Conservation (phyloP, 1,140 invertebrate genomes). For the Sogatella furcifera region DNA sequence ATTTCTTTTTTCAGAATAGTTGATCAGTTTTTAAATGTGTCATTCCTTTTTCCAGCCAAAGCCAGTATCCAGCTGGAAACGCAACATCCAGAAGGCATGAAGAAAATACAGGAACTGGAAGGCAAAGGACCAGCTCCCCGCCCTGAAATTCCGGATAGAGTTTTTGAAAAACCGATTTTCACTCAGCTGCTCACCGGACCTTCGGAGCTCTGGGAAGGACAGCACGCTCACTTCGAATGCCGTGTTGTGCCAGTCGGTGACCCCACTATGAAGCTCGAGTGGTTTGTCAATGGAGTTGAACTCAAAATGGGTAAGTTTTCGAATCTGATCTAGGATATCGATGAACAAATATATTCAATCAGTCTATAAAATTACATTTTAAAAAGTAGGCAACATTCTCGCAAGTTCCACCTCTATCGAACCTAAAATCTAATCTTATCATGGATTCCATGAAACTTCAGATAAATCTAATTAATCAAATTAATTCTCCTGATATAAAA, state of each 20-base stretch:
- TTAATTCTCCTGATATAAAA: too few species aligned
- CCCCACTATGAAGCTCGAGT: slow-evolving; percentile 78
- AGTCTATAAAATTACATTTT: too few species aligned
- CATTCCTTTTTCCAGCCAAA: slow-evolving; percentile 49
- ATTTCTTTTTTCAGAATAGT: too few species aligned
- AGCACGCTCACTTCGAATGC: slow-evolving; percentile 92
- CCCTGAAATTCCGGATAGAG: slow-evolving; percentile 58
- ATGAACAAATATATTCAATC: too few species aligned
- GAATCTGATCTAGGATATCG: too few species aligned
- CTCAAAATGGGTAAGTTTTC: slow-evolving; percentile 66
- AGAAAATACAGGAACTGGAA: slow-evolving; percentile 87
- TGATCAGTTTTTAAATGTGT: too few species aligned
- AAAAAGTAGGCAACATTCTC: too few species aligned
- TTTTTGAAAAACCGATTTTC: slow-evolving; percentile 88
- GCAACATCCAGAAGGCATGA: slow-evolving; percentile 88
- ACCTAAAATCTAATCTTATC: too few species aligned
- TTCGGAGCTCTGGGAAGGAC: slow-evolving; percentile 85
- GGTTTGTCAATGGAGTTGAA: slow-evolving; percentile 89
- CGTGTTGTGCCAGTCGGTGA: slow-evolving; percentile 92
- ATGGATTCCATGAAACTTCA: too few species aligned
- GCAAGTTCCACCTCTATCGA: too few species aligned
- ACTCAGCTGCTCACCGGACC: slow-evolving; percentile 79
- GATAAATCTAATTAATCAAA: too few species aligned
- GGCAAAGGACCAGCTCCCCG: slow-evolving; percentile 48
- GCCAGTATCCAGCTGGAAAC: slow-evolving; percentile 81